Conservation (phyloP, 2,113 vertebrate species). For the Brachyhypopomus gauderio region DNA sequence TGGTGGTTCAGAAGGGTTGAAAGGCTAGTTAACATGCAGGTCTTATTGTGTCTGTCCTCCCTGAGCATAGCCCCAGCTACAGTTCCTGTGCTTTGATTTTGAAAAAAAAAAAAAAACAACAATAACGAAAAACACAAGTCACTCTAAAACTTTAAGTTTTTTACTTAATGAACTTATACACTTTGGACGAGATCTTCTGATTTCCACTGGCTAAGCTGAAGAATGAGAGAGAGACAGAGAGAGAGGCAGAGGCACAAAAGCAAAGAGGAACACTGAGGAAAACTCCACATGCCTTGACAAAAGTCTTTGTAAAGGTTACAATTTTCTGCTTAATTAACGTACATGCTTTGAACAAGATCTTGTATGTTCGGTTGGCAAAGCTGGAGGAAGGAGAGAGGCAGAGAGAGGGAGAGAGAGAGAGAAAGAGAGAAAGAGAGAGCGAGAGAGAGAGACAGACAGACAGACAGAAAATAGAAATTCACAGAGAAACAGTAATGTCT, state of each 20-base stretch:
- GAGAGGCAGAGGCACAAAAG: not conserved
- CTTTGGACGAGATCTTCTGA: not conserved
- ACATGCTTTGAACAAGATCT: no score
- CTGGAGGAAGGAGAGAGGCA: not conserved
- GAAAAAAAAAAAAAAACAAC: not conserved
- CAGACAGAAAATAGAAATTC: no score
- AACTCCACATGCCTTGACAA: not conserved
- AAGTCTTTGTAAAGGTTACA: not conserved
- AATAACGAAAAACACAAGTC: not conserved
- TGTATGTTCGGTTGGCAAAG: not conserved
- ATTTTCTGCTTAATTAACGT: not conserved
- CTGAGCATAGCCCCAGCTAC: not conserved
- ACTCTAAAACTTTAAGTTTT: not conserved
- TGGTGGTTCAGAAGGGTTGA: not conserved
- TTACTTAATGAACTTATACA: not conserved
- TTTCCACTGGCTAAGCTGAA: not conserved
- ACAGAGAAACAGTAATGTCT: constrained; percentile 16
- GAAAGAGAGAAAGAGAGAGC: not conserved
- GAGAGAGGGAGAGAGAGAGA: not conserved
- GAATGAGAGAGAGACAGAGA: not conserved
- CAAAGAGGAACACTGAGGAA: no score
- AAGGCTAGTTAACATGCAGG: constrained; percentile 37
- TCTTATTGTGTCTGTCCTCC: constrained; percentile 11
- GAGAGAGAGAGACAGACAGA: constrained; percentile 1
- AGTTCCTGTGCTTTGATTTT: not conserved